A percentile compares a stretch with the other conserved stretches of the same genome.
Conservation (phyloP, 2,797 vertebrate species). For the Megalops cyprinoides region DNA sequence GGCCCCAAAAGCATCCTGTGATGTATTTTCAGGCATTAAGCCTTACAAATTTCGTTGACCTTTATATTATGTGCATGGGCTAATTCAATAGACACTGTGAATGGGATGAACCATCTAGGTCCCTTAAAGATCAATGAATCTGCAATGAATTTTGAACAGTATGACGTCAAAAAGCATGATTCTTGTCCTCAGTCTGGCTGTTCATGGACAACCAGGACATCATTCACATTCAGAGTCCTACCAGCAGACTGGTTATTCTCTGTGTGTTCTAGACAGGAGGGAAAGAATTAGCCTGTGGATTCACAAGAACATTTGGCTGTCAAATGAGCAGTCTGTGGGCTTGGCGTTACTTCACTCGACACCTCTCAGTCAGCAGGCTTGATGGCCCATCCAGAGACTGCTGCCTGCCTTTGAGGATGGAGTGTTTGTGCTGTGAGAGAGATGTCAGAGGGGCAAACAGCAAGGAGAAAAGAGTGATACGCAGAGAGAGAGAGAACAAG, state of each 20-base stretch:
- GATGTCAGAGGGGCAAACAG: conserved; percentile 11
- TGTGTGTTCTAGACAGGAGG: not conserved
- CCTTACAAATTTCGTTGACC: no score
- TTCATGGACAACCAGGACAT: not conserved
- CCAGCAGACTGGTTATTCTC: not conserved
- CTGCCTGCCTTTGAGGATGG: not conserved
- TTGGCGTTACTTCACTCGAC: not conserved
- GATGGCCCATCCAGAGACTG: not conserved
- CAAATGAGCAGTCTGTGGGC: not conserved
- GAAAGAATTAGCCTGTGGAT: not conserved
- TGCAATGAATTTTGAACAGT: no score
- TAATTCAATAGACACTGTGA: no score
- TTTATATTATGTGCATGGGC: no score
- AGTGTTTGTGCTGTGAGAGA: not conserved
- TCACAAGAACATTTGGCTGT: not conserved
- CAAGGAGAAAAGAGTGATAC: not conserved
- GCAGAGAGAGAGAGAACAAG: not conserved
- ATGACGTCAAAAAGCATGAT: no score
- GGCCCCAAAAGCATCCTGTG: no score
- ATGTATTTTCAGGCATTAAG: no score
- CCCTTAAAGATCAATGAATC: not conserved
- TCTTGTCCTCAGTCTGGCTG: not conserved
- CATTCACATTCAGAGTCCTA: not conserved
- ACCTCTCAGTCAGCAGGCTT: not conserved
- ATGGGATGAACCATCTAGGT: no score